Conservation (phyloP, 2,113 vertebrate genomes). For the Melozone crissalis region DNA sequence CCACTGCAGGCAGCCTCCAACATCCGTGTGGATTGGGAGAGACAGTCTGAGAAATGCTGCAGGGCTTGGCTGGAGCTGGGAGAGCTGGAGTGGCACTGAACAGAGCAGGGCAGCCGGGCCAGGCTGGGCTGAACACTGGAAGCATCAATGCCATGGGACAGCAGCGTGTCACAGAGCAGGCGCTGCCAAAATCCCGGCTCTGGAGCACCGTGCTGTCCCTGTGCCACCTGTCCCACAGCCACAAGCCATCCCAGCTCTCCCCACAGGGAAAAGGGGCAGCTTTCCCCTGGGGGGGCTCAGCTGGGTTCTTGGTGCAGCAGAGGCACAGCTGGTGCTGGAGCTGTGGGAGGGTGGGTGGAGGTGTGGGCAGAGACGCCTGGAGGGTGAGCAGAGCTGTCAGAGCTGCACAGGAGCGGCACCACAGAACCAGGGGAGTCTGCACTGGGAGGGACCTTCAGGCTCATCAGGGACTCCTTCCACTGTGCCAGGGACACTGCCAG, state of each 20-base stretch:
- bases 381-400: background rate
- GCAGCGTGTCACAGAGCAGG: background rate
- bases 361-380: background rate
- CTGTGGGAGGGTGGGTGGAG: too few relatives aligned
- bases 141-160: background rate
- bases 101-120: background rate
- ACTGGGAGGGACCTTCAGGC: background rate
- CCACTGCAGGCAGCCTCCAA: accelerated
- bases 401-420: background rate
- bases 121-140: background rate
- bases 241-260: accelerated
- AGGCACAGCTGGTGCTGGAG: background rate
- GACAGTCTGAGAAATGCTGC: background rate
- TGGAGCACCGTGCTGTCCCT: background rate
- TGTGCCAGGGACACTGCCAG: accelerated
- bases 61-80: background rate
- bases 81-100: background rate
- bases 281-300: background rate
- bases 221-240: background rate
- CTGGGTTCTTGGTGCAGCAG: background rate
- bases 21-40: accelerated
- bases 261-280: background rate
- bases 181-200: background rate
- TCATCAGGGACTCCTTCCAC: background rate
- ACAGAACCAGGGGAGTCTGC: background rate